phyloP scores from a whole-genome alignment of 2,797 vertebrate species.

The Halcyon leucocephala region DNA sequence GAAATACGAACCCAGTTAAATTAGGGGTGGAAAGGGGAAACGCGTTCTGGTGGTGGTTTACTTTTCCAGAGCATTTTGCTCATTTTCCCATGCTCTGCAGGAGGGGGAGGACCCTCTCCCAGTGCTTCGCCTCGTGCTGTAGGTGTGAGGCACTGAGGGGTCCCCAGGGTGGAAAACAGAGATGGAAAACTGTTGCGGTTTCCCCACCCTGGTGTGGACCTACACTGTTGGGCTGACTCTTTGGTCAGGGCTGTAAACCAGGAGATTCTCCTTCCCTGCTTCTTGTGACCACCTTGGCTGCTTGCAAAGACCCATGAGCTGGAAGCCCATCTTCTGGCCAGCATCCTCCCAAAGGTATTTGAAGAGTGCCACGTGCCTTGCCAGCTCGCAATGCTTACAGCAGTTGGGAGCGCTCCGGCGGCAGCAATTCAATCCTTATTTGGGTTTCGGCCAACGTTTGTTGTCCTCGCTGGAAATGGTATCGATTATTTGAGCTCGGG shows the following conservation, averaged over 20 bases:
- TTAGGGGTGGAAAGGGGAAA: not conserved
- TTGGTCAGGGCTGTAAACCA: not conserved
- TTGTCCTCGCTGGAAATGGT: conserved; percentile 26
- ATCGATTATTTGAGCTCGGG: conserved; percentile 16
- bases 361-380: not conserved
- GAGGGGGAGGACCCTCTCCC: not conserved
- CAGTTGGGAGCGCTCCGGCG: fast-evolving
- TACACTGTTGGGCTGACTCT: not conserved
- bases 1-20: not conserved
- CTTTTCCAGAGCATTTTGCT: not conserved
- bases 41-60: not conserved
- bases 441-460: conserved; percentile 3
- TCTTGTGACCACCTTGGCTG: not conserved
- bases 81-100: not conserved
- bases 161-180: fast-evolving
- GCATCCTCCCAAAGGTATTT: not conserved
- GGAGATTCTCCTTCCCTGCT: not conserved
- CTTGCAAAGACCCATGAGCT: not conserved
- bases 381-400: not conserved
- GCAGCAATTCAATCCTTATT: not conserved
- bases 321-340: not conserved
- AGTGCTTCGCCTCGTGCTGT: not conserved
- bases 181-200: not conserved
- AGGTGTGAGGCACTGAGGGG: not conserved
- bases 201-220: not conserved